Evolutionary conservation across 2,888 invertebrate genomes (phyloP).

Genomic region (Cheilosia urbana): DNA sequence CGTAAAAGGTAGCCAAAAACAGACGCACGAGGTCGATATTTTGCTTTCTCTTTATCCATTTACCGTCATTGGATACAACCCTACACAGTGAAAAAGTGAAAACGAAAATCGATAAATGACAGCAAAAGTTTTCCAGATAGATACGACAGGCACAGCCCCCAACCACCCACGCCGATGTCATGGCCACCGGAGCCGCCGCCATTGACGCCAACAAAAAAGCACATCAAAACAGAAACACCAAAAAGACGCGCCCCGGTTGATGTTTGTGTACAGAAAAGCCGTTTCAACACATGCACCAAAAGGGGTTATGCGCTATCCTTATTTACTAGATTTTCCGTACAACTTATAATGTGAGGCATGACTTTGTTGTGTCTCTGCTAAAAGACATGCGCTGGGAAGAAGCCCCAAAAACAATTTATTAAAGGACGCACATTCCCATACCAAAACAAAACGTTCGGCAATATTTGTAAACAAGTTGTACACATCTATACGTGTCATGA

Average conservation of each 20-base stretch:
- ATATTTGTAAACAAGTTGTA: slow-evolving; percentile 65
- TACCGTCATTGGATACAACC: slow-evolving; percentile 1
- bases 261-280: slow-evolving; percentile 1
- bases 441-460: slow-evolving; percentile 57
- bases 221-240: slow-evolving; percentile 35
- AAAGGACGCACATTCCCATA: slow-evolving; percentile 44
- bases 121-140: slow-evolving; percentile 35
- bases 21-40: slow-evolving; percentile 29
- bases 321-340: slow-evolving; percentile 14
- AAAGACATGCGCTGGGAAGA: slow-evolving; percentile 33
- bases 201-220: slow-evolving; percentile 23
- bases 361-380: slow-evolving; percentile 11
- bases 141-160: slow-evolving; percentile 9
- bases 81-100: slow-evolving; percentile 25
- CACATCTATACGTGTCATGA: slow-evolving; percentile 1
- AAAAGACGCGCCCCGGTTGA: slow-evolving; percentile 40
- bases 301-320: slow-evolving; percentile 12
- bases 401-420: neutral
- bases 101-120: slow-evolving; percentile 42
- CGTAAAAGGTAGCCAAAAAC: slow-evolving; percentile 11
- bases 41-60: neutral
- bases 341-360: slow-evolving; percentile 1
- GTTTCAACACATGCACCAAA: slow-evolving; percentile 5
- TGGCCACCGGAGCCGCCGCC: slow-evolving; percentile 8
- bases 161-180: slow-evolving; percentile 37